phyloP scores from a whole-genome alignment of 2,113 vertebrate species.

The Rallus limicola region DNA sequence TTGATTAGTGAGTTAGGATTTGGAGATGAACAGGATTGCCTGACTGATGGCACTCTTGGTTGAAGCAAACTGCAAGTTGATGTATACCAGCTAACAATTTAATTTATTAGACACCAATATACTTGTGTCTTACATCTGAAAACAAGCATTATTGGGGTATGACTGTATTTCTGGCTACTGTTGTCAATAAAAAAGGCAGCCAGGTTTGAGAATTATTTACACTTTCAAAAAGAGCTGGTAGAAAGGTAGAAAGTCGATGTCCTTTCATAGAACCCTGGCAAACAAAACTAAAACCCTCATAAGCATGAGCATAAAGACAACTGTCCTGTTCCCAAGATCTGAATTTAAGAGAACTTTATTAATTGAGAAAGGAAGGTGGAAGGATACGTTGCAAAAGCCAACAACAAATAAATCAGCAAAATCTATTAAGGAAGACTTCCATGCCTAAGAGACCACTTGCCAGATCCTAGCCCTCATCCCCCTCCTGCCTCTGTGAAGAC shows the following conservation, averaged over 20 bases:
- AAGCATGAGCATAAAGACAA: background rate
- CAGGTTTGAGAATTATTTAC: background rate
- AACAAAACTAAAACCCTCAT: background rate
- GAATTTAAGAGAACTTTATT: background rate
- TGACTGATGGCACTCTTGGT: background rate
- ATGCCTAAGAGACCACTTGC: background rate
- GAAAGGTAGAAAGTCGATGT: background rate
- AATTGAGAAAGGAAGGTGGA: background rate
- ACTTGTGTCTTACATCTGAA: background rate
- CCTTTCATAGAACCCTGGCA: background rate
- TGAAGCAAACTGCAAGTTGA: background rate
- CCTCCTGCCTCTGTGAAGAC: background rate
- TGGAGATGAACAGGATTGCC: background rate
- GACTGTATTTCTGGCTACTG: background rate
- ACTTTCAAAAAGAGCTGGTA: background rate
- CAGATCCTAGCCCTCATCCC: background rate
- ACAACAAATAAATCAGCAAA: background rate
- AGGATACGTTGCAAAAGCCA: background rate
- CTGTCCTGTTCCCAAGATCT: background rate
- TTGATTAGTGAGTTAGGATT: background rate
- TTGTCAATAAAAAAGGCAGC: background rate
- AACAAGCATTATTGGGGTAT: background rate
- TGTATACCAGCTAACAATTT: background rate
- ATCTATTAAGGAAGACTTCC: background rate
- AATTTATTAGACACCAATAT: background rate